These are phyloP conservation scores for Aphidius gifuensis DNA, from an alignment of 1,140 invertebrate species.

Conservation along the genomic window DNA sequence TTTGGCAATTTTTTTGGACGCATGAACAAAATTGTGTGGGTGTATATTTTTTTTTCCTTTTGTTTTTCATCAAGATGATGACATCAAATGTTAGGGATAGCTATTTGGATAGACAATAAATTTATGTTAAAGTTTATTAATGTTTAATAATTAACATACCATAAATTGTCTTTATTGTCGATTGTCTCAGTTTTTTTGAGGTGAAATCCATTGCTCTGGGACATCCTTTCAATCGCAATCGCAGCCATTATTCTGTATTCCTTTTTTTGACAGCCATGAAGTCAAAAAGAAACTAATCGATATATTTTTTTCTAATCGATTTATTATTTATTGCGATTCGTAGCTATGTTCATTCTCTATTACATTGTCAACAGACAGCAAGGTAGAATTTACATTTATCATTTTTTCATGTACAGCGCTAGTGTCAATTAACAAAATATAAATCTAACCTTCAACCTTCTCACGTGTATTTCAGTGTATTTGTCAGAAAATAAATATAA, in stretches of 20 bases:
- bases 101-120: neutral
- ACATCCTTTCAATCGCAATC: conserved; percentile 40
- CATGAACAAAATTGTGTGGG: neutral
- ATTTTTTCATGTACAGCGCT: no score
- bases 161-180: conserved; percentile 65
- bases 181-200: conserved; percentile 64
- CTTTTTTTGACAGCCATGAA: conserved; percentile 27
- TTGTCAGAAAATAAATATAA: no score
- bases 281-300: neutral
- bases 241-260: conserved; percentile 39
- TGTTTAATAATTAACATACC: conserved; percentile 50
- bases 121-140: neutral
- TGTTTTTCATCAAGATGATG: no score
- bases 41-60: no score
- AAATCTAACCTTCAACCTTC: no score
- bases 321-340: neutral
- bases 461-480: no score
- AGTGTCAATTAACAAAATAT: no score
- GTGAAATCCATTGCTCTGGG: conserved; percentile 61
- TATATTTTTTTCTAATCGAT: conserved; percentile 18
- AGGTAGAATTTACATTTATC: no score
- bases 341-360: neutral
- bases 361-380: no score
- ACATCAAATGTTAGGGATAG: no score
- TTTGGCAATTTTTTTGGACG: conserved; percentile 12